A percentile compares a stretch with the other conserved stretches of the same genome.
Evolutionary conservation across 2,888 invertebrate genomes (phyloP).

Genomic region (Clostera curtula): DNA sequence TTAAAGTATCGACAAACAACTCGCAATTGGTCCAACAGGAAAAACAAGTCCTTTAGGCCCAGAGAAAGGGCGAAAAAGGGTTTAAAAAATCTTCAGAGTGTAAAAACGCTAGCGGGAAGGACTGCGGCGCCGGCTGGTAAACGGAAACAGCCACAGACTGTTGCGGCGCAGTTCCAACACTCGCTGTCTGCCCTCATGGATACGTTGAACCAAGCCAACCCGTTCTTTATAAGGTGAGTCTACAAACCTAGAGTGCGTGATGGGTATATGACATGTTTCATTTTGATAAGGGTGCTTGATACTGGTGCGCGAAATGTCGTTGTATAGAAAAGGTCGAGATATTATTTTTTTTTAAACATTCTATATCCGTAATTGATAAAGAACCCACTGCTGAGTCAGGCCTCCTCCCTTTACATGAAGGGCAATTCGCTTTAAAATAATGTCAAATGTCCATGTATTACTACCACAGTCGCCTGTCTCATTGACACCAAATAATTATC

Average conservation of each 20-base stretch:
- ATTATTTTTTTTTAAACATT: no score
- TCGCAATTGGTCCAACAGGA: constrained; percentile 73
- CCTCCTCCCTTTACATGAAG: no score
- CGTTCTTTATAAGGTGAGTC: constrained; percentile 69
- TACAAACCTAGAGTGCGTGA: no score
- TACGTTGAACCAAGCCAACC: constrained; percentile 86
- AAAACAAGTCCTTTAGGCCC: constrained; percentile 94
- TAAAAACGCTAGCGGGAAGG: constrained; percentile 91
- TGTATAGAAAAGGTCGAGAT: no score
- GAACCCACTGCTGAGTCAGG: no score
- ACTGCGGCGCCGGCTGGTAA: constrained; percentile 79
- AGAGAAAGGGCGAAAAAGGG: constrained; percentile 89
- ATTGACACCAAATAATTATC: no score
- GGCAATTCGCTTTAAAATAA: neutral
- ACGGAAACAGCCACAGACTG: constrained; percentile 92
- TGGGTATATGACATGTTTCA: no score
- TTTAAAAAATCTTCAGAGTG: constrained; percentile 91
- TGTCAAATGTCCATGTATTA: no score
- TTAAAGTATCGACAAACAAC: constrained; percentile 5
- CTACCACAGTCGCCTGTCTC: no score
- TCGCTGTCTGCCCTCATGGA: constrained; percentile 94
- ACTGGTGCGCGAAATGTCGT: no score
- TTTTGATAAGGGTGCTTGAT: no score
- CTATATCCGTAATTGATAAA: no score
- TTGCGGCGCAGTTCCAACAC: constrained; percentile 96